These are phyloP conservation scores for Zosterops lateralis DNA, from an alignment of 2,113 vertebrate species.

Conservation along the genomic window DNA sequence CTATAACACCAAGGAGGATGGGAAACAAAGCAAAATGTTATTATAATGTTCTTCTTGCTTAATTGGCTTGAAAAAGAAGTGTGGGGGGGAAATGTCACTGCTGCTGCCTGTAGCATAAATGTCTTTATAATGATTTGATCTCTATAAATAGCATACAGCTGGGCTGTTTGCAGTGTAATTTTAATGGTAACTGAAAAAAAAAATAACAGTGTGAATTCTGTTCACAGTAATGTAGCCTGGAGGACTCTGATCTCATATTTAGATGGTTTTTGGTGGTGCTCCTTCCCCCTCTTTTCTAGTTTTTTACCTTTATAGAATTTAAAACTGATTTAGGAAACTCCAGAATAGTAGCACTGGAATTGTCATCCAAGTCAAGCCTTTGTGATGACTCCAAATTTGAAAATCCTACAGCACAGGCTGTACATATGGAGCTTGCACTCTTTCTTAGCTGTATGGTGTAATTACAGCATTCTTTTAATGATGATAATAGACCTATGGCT, in stretches of 20 bases:
- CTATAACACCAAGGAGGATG: background rate
- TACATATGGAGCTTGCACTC: background rate
- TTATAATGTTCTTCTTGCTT: background rate
- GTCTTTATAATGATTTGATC: constrained; percentile 11
- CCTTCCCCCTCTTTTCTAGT: background rate
- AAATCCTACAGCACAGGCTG: background rate
- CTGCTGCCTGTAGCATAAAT: background rate
- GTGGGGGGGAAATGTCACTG: background rate
- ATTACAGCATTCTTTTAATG: background rate
- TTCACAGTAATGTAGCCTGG: background rate
- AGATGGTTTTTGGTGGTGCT: background rate
- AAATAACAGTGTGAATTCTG: constrained; percentile 8
- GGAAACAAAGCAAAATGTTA: constrained; percentile 2
- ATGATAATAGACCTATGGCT: background rate
- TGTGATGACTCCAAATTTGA: background rate
- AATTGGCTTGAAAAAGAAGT: constrained; percentile 27
- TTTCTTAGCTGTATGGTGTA: background rate
- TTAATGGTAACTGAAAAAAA: constrained; percentile 4
- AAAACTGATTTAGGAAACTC: background rate
- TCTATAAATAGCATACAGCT: constrained; percentile 42
- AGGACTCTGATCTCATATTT: background rate
- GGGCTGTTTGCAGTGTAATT: constrained; percentile 7
- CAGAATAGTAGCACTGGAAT: background rate
- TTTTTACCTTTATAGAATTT: background rate
- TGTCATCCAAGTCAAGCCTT: background rate